A percentile compares a stretch with the other conserved stretches of the same genome.
These are phyloP conservation scores for Eucera pruinosa DNA, from an alignment of 2,888 invertebrate genomes.

Conservation along the genomic window DNA sequence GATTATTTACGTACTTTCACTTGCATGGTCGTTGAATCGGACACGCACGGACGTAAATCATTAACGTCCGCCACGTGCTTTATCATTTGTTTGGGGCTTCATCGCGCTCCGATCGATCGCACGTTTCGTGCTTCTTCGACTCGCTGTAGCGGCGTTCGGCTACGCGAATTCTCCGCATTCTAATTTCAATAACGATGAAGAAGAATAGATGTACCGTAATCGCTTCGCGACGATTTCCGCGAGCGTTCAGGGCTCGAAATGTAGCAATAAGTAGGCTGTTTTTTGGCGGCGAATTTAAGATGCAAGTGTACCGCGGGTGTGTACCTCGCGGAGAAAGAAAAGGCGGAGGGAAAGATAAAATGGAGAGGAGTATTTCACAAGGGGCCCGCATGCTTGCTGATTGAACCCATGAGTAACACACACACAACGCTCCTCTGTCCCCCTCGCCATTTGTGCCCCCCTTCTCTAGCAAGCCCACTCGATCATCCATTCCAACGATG, in stretches of 20 bases:
- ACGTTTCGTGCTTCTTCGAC: too few relatives aligned
- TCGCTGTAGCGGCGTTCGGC: too few relatives aligned
- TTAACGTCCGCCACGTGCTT: slow-evolving; percentile 48
- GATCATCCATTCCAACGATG: slow-evolving; percentile 77
- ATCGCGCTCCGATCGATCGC: slow-evolving; percentile 5
- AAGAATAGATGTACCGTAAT: too few relatives aligned
- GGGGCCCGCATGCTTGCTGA: slow-evolving; percentile 74
- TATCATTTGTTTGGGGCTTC: slow-evolving; percentile 46
- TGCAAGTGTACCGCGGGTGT: too few relatives aligned
- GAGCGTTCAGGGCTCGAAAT: too few relatives aligned
- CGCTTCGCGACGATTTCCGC: too few relatives aligned
- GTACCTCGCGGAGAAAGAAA: slow-evolving; percentile 17
- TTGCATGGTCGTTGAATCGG: slow-evolving; percentile 53
- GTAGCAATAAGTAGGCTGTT: too few relatives aligned
- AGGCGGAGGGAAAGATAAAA: slow-evolving; percentile 43
- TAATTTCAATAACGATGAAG: too few relatives aligned
- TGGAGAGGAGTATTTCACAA: slow-evolving; percentile 61
- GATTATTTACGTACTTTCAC: slow-evolving; percentile 79
- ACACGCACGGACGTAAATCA: slow-evolving; percentile 53
- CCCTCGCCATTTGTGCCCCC: slow-evolving; percentile 50
- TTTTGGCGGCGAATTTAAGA: too few relatives aligned
- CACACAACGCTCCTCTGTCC: slow-evolving; percentile 56
- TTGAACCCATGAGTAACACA: slow-evolving; percentile 75
- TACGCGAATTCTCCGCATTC: background rate
- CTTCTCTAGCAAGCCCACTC: slow-evolving; percentile 59